These are phyloP conservation scores for Coptodon bakossiorum DNA, from an alignment of 2,113 vertebrate species.

Conservation along the genomic window DNA sequence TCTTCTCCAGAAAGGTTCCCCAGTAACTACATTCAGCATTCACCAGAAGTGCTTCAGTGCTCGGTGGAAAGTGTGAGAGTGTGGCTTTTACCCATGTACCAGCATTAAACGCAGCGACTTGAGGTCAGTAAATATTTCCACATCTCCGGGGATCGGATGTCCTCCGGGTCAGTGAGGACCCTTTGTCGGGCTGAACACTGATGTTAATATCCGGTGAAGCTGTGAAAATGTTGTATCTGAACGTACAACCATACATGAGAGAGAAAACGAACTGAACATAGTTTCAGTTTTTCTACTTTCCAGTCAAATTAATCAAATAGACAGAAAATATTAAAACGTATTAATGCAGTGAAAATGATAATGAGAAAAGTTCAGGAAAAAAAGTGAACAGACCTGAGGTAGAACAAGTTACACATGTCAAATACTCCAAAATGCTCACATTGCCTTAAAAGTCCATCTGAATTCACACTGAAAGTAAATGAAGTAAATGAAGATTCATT, in stretches of 20 bases:
- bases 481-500: background rate
- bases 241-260: accelerated
- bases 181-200: background rate
- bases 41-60: background rate
- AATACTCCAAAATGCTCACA: background rate
- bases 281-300: background rate
- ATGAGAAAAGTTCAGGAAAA: background rate
- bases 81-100: background rate
- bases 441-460: accelerated
- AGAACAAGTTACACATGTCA: background rate
- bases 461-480: background rate
- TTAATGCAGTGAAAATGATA: background rate
- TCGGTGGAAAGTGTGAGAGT: background rate
- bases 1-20: background rate
- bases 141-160: background rate
- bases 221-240: background rate
- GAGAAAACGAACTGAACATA: background rate
- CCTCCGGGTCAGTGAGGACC: background rate
- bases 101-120: accelerated
- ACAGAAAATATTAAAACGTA: background rate
- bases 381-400: background rate
- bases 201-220: background rate
- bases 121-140: background rate
- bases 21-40: background rate
- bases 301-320: background rate